phyloP scores from a whole-genome alignment of 2,888 invertebrate genomes.

The Papilio gigon region DNA sequence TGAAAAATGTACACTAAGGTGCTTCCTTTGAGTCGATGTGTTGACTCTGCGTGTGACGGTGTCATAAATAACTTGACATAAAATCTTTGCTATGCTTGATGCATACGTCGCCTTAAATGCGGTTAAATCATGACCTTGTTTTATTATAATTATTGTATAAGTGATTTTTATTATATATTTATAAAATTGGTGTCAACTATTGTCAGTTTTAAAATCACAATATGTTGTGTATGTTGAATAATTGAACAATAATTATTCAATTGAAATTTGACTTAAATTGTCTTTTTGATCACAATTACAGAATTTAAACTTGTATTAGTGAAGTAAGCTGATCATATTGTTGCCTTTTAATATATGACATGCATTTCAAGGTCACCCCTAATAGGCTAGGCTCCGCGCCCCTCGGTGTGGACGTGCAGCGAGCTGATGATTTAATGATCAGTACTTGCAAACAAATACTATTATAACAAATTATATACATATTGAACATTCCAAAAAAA shows the following conservation, averaged over 20 bases:
- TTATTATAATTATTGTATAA: conserved; percentile 2
- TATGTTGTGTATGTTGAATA: too few relatives aligned
- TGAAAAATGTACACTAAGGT: too few relatives aligned
- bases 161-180: neutral
- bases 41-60: neutral
- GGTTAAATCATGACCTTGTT: neutral
- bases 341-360: too few relatives aligned
- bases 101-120: neutral
- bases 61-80: neutral
- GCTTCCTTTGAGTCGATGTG: neutral
- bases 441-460: too few relatives aligned
- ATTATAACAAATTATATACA: too few relatives aligned
- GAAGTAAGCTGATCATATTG: too few relatives aligned
- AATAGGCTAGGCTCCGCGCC: too few relatives aligned
- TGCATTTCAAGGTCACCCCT: too few relatives aligned
- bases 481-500: conserved; percentile 1
- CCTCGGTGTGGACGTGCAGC: too few relatives aligned
- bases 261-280: neutral
- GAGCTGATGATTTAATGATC: too few relatives aligned
- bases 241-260: too few relatives aligned
- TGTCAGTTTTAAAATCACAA: neutral
- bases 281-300: neutral
- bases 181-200: neutral
- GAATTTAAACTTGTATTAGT: neutral
- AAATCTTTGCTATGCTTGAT: conserved; percentile 12